Percentiles rank a stretch among this genome's conserved stretches.
These are phyloP conservation scores for Empidonax traillii DNA, from an alignment of 2,113 vertebrate species.

Conservation along the genomic window DNA sequence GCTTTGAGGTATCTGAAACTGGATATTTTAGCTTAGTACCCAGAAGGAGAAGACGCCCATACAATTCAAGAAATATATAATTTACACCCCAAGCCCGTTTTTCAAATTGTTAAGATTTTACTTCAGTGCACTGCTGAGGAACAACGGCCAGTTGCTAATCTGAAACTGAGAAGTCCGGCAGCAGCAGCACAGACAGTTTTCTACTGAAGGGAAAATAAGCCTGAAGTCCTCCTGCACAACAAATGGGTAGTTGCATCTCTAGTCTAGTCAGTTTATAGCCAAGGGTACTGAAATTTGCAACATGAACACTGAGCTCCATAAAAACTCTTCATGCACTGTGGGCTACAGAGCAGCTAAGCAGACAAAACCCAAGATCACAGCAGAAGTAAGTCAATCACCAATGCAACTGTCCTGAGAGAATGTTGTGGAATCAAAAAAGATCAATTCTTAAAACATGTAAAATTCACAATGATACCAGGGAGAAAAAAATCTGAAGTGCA, in stretches of 20 bases:
- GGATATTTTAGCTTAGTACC: neutral
- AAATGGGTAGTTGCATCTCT: neutral
- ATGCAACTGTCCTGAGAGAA: neutral
- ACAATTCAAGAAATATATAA: neutral
- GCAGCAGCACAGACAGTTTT: neutral
- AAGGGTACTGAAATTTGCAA: neutral
- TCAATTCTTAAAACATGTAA: neutral
- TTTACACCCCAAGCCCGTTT: rapidly evolving
- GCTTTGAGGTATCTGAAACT: neutral
- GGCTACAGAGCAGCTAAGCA: neutral
- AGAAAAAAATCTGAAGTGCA: neutral
- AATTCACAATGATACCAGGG: neutral
- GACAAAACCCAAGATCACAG: neutral
- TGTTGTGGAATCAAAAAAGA: rapidly evolving
- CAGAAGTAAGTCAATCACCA: neutral
- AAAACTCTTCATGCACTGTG: neutral
- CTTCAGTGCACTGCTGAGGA: neutral
- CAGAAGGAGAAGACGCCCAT: neutral
- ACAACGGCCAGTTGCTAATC: neutral
- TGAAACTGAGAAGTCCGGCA: neutral
- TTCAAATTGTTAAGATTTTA: neutral
- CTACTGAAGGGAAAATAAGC: neutral
- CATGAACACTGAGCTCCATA: neutral
- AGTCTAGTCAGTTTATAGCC: neutral
- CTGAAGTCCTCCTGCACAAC: neutral